Evolutionary conservation across 2,797 vertebrate genomes (phyloP).

Genomic region (Scolopax rusticola): DNA sequence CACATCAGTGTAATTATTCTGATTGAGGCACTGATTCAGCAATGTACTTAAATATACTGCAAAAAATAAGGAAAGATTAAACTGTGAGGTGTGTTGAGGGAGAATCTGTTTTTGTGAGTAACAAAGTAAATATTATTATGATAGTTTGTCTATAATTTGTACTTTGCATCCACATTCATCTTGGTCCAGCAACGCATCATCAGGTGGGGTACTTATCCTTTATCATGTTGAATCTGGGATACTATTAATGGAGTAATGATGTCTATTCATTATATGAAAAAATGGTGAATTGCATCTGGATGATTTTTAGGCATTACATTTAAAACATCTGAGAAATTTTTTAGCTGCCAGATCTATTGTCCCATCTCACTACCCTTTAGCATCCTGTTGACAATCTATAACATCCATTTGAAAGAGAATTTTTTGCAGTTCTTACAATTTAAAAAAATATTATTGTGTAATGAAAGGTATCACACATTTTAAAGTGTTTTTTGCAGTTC

Average conservation of each 20-base stretch:
- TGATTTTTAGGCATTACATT: not conserved
- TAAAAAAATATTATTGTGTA: not conserved
- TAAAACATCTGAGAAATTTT: not conserved
- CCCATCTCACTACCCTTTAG: fast-evolving
- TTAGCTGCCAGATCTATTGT: not conserved
- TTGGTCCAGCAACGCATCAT: not conserved
- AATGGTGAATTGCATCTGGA: not conserved
- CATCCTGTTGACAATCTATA: not conserved
- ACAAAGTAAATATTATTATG: not conserved
- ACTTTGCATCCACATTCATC: not conserved
- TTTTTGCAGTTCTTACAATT: not conserved
- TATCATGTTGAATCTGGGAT: not conserved
- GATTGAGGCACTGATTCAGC: not conserved
- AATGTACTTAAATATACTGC: not conserved
- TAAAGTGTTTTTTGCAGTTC: not conserved
- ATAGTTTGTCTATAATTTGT: not conserved
- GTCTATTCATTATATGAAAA: not conserved
- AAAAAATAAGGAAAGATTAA: conserved; percentile 19
- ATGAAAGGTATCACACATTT: not conserved
- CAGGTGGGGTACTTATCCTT: not conserved
- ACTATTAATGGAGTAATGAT: not conserved
- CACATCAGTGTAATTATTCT: conserved; percentile 1
- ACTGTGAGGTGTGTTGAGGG: not conserved
- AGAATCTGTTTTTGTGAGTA: not conserved
- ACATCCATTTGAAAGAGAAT: not conserved